phyloP scores from a whole-genome alignment of 2,888 invertebrate genomes.

The Ctena decussata region DNA sequence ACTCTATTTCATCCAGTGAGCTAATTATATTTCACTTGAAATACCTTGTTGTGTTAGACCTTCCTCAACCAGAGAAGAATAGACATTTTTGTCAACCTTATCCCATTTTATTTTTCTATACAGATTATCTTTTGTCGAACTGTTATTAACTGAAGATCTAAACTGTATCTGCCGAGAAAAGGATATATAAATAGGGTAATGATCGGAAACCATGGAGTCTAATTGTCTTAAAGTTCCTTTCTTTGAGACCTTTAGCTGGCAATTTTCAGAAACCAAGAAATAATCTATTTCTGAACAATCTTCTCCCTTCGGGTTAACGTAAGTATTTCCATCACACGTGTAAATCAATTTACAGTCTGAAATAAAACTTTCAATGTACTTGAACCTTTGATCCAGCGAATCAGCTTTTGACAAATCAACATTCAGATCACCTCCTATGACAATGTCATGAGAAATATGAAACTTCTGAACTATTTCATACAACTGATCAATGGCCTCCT shows the following conservation, averaged over 20 bases:
- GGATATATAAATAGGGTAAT: neutral
- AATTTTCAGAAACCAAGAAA: neutral
- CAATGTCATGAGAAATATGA: neutral
- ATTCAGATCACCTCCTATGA: slow-evolving; percentile 15
- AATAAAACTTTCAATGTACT: neutral
- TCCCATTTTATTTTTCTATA: neutral
- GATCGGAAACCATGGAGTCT: slow-evolving; percentile 13
- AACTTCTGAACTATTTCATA: neutral
- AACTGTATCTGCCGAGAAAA: too few species aligned
- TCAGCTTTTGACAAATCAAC: neutral
- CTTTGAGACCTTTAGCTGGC: neutral
- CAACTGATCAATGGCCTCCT: neutral
- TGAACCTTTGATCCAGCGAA: neutral
- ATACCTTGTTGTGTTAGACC: too few species aligned
- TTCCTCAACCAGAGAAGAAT: neutral
- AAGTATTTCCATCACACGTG: neutral
- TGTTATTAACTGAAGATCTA: neutral
- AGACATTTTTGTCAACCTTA: slow-evolving; percentile 10
- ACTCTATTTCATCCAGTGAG: neutral
- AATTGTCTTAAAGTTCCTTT: neutral
- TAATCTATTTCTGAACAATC: neutral
- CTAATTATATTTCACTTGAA: too few species aligned
- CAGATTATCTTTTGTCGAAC: neutral
- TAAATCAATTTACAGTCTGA: neutral
- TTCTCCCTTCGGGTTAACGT: neutral